Evolutionary conservation across 92 coral and sea anemone species (phyloP).

Genomic region (Parazoanthus swiftii): DNA sequence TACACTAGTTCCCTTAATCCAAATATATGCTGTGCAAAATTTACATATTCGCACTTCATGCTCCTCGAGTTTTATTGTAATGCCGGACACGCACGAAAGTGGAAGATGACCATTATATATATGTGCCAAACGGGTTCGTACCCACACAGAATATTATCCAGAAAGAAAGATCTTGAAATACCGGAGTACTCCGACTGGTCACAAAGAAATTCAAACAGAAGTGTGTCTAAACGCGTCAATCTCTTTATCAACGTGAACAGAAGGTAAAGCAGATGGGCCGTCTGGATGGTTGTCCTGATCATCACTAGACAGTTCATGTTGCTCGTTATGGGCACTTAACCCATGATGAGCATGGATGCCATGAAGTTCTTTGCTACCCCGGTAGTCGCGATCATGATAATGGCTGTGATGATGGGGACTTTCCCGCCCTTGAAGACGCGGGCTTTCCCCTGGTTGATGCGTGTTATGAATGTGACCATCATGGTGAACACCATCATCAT

Average conservation of each 20-base stretch:
- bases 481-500: conserved; percentile 58
- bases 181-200: neutral
- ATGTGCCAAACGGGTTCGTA: neutral
- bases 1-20: neutral
- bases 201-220: conserved; percentile 2
- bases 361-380: conserved; percentile 39
- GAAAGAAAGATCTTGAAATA: neutral
- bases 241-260: neutral
- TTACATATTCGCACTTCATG: neutral
- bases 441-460: conserved; percentile 21
- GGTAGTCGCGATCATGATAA: conserved; percentile 8
- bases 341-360: conserved; percentile 23
- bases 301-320: conserved; percentile 8
- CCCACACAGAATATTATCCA: neutral
- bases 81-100: neutral
- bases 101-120: neutral
- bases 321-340: conserved; percentile 1
- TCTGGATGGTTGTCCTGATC: conserved; percentile 5
- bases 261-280: conserved; percentile 1
- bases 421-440: conserved; percentile 24
- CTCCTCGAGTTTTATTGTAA: neutral
- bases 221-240: neutral
- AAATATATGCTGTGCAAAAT: neutral
- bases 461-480: conserved; percentile 12
- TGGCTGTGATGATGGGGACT: conserved; percentile 17